These are phyloP conservation scores for Nomada ruficornis DNA, from an alignment of 2,888 invertebrate species.

Conservation along the genomic window DNA sequence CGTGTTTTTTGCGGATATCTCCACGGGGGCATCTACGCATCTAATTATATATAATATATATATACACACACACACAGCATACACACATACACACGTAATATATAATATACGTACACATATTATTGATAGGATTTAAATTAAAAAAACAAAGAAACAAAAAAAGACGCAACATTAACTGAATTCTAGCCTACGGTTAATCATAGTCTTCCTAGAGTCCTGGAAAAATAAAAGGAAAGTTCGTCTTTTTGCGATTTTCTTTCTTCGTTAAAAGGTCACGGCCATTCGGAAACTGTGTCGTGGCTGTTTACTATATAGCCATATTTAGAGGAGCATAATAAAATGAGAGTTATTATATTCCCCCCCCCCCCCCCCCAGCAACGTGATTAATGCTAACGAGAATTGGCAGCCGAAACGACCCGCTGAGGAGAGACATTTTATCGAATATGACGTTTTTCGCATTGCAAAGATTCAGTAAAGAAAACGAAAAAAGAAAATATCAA, in stretches of 20 bases:
- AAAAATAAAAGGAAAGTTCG: constrained; percentile 34
- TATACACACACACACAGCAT: constrained; percentile 25
- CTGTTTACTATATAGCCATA: constrained; percentile 19
- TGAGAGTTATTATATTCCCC: constrained; percentile 19
- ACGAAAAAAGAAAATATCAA: background rate
- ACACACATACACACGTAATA: constrained; percentile 14
- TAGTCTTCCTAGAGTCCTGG: constrained; percentile 82
- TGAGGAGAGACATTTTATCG: constrained; percentile 33
- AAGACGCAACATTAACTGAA: constrained; percentile 69
- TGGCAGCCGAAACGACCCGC: constrained; percentile 21
- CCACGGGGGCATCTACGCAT: constrained; percentile 50
- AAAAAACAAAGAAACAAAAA: constrained; percentile 32
- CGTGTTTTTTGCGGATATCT: constrained; percentile 52
- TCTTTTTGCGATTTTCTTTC: constrained; percentile 33
- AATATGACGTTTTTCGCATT: constrained; percentile 39
- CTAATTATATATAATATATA: constrained; percentile 49
- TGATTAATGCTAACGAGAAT: constrained; percentile 33
- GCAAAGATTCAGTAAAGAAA: constrained; percentile 15
- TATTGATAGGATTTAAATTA: constrained; percentile 62
- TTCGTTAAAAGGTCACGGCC: constrained; percentile 19
- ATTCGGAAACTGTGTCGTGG: constrained; percentile 25
- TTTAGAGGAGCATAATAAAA: constrained; percentile 29
- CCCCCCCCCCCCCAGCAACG: background rate
- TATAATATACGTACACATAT: constrained; percentile 46
- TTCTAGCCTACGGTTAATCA: constrained; percentile 84